Percentiles rank a stretch among this genome's conserved stretches.
phyloP scores from a whole-genome alignment of 2,888 invertebrate species.

The Archaeoteleia sp. region DNA sequence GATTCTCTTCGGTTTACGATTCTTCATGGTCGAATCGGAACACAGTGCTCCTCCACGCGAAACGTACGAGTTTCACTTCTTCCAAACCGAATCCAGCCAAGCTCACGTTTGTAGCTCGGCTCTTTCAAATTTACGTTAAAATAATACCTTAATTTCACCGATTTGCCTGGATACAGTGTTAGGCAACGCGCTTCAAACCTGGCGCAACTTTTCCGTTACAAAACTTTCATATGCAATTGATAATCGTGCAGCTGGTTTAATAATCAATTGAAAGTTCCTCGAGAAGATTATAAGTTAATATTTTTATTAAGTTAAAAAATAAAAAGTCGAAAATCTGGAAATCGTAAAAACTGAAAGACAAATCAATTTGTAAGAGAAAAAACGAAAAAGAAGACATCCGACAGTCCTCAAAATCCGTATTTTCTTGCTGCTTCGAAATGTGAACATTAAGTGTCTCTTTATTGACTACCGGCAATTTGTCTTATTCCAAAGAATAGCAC shows the following conservation, averaged over 20 bases:
- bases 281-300: neutral
- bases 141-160: conserved; percentile 44
- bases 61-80: conserved; percentile 44
- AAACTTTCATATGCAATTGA: conserved; percentile 24
- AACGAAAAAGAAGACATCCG: no score
- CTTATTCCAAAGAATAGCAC: no score
- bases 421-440: no score
- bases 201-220: conserved; percentile 39
- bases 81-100: conserved; percentile 13
- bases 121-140: conserved; percentile 39
- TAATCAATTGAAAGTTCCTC: no score
- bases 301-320: no score
- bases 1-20: conserved; percentile 57
- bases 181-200: conserved; percentile 34
- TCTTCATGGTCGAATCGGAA: conserved; percentile 57
- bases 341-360: no score
- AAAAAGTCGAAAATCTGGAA: no score
- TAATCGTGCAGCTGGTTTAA: conserved; percentile 1
- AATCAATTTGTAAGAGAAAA: no score
- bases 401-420: no score
- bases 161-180: conserved; percentile 38
- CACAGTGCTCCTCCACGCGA: conserved; percentile 48
- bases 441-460: no score
- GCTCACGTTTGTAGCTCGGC: conserved; percentile 10
- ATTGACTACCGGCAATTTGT: no score